A percentile compares a stretch with the other conserved stretches of the same genome.
Conservation (phyloP, 2,113 vertebrate genomes). For the rabbit (Oryctolagus cuniculus) region mOryCun1.1 NC_091432.1:157688501-157689000, state of each 20-base stretch:
- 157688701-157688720: too few relatives aligned
- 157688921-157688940: background rate
- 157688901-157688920: background rate
- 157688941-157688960: background rate
- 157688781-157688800: background rate
- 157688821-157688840: constrained; percentile 34
- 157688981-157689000: background rate
- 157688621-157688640: too few relatives aligned
- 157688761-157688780: constrained; percentile 36
- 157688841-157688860: constrained; percentile 7
- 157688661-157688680: too few relatives aligned
- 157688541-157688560: too few relatives aligned
- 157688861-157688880: background rate
- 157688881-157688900: constrained; percentile 42
- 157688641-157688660: too few relatives aligned
- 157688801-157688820: background rate
- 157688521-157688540: too few relatives aligned
- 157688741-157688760: background rate
- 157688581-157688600: too few relatives aligned
- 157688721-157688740: too few relatives aligned
- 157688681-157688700: too few relatives aligned
- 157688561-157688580: too few relatives aligned
- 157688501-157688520: too few relatives aligned
- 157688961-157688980: background rate
- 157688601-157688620: too few relatives aligned